Conservation (phyloP, 2,113 vertebrate species). For the Podiceps cristatus region DNA sequence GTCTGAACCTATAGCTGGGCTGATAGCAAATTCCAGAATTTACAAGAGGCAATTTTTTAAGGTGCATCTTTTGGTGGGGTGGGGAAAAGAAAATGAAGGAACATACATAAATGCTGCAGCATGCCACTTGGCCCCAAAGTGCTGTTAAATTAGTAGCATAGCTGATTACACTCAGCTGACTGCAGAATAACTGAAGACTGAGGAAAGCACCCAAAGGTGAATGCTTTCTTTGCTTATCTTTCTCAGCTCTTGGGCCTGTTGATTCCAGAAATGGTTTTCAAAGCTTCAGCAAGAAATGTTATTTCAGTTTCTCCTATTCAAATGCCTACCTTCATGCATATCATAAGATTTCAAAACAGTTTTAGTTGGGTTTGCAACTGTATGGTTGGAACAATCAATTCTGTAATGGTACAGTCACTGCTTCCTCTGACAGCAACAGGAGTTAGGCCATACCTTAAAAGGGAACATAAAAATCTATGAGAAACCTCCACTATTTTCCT, state of each 20-base stretch:
- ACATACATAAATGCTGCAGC: neutral
- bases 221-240: neutral
- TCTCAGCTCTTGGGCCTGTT: neutral
- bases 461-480: neutral
- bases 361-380: neutral
- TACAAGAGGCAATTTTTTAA: neutral
- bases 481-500: neutral
- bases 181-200: neutral
- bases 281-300: neutral
- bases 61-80: neutral
- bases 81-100: neutral
- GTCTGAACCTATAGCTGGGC: neutral
- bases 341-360: neutral
- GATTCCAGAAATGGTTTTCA: neutral
- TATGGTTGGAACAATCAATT: neutral
- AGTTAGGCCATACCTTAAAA: neutral
- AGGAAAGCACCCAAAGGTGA: neutral
- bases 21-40: neutral
- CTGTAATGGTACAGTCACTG: neutral
- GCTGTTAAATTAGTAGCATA: neutral
- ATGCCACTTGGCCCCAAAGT: neutral
- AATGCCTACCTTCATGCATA: neutral
- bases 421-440: neutral
- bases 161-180: neutral
- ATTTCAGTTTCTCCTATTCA: neutral